Evolutionary conservation across 2,797 vertebrate species (phyloP).

Genomic region (Serranus cabrilla): DNA sequence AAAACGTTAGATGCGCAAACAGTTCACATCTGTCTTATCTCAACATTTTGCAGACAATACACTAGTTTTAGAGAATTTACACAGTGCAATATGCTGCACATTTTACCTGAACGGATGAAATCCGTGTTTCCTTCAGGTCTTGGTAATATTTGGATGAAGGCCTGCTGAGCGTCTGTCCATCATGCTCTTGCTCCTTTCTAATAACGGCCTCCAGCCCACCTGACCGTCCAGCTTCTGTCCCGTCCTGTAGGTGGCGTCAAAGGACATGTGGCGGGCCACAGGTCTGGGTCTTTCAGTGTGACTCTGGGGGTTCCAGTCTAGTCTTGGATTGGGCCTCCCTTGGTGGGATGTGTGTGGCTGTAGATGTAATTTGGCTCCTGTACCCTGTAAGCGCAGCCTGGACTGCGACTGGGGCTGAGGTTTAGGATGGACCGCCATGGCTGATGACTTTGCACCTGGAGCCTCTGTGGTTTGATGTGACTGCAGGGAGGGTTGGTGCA

Average conservation of each 20-base stretch:
- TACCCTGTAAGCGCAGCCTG: not conserved
- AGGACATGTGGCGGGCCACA: slow-evolving; percentile 33
- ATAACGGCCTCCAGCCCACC: slow-evolving; percentile 20
- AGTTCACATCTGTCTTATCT: too few relatives aligned
- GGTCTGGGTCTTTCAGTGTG: slow-evolving; percentile 17
- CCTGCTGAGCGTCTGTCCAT: slow-evolving; percentile 17
- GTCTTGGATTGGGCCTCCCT: slow-evolving; percentile 3
- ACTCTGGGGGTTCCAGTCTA: slow-evolving; percentile 57
- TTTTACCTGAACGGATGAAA: too few relatives aligned
- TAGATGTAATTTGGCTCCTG: not conserved
- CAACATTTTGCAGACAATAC: too few relatives aligned
- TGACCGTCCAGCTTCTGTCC: slow-evolving; percentile 22
- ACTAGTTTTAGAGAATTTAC: too few relatives aligned
- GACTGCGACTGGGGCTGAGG: slow-evolving; percentile 25
- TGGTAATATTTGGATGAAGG: slow-evolving; percentile 7
- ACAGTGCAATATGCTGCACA: too few relatives aligned
- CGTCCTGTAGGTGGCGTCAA: slow-evolving; percentile 14
- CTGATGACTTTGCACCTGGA: slow-evolving; percentile 1
- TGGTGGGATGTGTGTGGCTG: slow-evolving; percentile 38
- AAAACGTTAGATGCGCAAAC: too few relatives aligned
- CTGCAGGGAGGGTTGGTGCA: not conserved
- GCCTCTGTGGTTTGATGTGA: not conserved
- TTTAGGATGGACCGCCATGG: not conserved
- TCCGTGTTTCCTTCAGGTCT: slow-evolving; percentile 8
- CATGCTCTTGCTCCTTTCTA: slow-evolving; percentile 55